A percentile compares a stretch with the other conserved stretches of the same genome.
Conservation (phyloP, 2,888 invertebrate genomes). For the Mimumesa dahlbomi region DNA sequence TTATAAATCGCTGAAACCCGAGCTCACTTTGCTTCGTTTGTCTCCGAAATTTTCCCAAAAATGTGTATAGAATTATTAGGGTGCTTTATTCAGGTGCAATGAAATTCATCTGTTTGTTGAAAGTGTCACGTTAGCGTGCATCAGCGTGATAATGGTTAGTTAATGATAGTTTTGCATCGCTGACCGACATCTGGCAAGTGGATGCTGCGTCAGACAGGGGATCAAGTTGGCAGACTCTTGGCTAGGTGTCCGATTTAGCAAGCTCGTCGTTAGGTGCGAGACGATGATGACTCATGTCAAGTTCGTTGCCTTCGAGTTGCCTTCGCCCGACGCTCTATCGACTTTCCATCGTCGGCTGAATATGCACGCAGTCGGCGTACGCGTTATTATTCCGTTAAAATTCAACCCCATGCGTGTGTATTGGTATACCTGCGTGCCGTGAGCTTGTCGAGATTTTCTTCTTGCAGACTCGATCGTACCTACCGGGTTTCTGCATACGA, state of each 20-base stretch:
- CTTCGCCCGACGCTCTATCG: conserved; percentile 65
- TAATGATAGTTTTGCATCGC: neutral
- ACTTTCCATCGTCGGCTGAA: conserved; percentile 62
- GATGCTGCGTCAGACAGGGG: neutral
- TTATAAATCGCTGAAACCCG: too few species aligned
- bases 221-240: conserved; percentile 23
- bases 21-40: too few species aligned
- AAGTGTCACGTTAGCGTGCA: too few species aligned
- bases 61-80: too few species aligned
- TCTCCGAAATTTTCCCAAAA: too few species aligned
- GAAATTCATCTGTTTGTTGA: too few species aligned
- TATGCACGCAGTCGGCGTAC: conserved; percentile 36
- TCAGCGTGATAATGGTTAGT: too few species aligned
- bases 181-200: neutral
- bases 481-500: too few species aligned
- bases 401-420: too few species aligned
- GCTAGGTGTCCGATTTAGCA: conserved; percentile 46
- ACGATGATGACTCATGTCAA: conserved; percentile 61
- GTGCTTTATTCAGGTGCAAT: too few species aligned
- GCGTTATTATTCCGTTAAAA: conserved; percentile 47
- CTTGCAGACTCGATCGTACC: neutral
- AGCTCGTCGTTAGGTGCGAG: conserved; percentile 40
- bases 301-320: conserved; percentile 63
- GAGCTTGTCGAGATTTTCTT: too few species aligned
- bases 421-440: too few species aligned